Evolutionary conservation across 2,888 invertebrate genomes (phyloP).

Genomic region (Sipha maydis): DNA sequence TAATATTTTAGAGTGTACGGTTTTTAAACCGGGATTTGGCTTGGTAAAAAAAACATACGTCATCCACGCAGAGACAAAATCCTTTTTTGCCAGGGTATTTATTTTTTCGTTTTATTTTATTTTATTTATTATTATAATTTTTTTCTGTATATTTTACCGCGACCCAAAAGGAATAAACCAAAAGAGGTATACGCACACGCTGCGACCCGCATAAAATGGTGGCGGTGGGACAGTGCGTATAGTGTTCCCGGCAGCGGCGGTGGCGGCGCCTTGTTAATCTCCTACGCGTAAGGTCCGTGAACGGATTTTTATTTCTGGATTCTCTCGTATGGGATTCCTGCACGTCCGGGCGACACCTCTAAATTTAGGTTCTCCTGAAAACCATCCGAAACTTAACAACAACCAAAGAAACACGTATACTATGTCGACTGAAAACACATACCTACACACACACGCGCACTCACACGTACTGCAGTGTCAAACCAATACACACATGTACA

Average conservation of each 20-base stretch:
- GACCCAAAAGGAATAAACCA: not conserved
- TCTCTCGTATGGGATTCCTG: conserved; percentile 30
- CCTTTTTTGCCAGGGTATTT: not conserved
- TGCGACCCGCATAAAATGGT: not conserved
- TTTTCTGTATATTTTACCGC: not conserved
- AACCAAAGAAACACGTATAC: not conserved
- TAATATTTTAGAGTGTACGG: conserved; percentile 32
- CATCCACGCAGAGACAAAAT: conserved; percentile 19
- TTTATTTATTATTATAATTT: not conserved
- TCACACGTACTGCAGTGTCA: not conserved
- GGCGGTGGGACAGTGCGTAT: not conserved
- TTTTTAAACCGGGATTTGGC: conserved; percentile 21
- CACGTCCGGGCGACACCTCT: conserved; percentile 49
- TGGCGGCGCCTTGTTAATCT: conserved; percentile 46
- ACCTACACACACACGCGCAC: not conserved
- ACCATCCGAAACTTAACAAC: not conserved
- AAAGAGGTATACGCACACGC: not conserved
- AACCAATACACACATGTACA: not conserved
- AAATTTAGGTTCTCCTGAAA: conserved; percentile 45
- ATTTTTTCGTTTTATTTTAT: not conserved
- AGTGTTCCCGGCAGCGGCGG: conserved; percentile 4
- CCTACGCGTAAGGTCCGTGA: not conserved
- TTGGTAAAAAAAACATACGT: conserved; percentile 14
- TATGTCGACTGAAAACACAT: not conserved
- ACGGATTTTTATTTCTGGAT: conserved; percentile 51